Evolutionary conservation across 2,888 invertebrate genomes (phyloP), one percentile per base, ranked within the genome.

Genomic region (Heliconius ismenius): DNA sequence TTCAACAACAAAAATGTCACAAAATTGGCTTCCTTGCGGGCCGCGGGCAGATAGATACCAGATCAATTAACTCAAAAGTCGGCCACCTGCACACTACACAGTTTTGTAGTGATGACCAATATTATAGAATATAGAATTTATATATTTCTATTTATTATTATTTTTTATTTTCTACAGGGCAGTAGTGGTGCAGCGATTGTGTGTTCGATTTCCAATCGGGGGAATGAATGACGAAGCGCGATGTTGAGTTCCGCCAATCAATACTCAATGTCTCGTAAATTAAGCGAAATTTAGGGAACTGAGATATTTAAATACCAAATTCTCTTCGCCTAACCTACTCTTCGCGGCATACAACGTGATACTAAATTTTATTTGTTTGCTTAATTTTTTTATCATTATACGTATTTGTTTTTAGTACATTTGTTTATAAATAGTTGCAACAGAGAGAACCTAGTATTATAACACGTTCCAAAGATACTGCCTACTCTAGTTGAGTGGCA

Each of bases 51-150:
- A 80, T 78, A 74, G 77, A 80, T 78, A 75, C 73, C 78, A 65
- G 76, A 74, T 74, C 80, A 81, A 81, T 81, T 81, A 80, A 81
- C 75, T 79, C 74, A 78, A 75, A 65, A 78, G 79, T 80, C 76
- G 76, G 75, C 79, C 79, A 79, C 79, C 79, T 81, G 79, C 74
- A 77, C 76, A 64, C 76, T 79, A 80, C 21, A 79, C 76, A 76
- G 75, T 74, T 13, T 24, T 26, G 76, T 54, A 21, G 54, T 21
- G 43, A 63, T 15, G 43, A 49, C 58, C 65, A 24, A 21, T 70
- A n/a, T n/a, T 70, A n/a, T n/a, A 32, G 28, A 28, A 28, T 70
- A 21, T 54, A 21, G 1, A 65, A 49, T 32, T 72, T 73, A 36
- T 67, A 39, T 39, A 67, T 39, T 39, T 67, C 2, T 26, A 15